Evolutionary conservation across 1,140 invertebrate species (phyloP).

Genomic region (Bathynomus jamesi): DNA sequence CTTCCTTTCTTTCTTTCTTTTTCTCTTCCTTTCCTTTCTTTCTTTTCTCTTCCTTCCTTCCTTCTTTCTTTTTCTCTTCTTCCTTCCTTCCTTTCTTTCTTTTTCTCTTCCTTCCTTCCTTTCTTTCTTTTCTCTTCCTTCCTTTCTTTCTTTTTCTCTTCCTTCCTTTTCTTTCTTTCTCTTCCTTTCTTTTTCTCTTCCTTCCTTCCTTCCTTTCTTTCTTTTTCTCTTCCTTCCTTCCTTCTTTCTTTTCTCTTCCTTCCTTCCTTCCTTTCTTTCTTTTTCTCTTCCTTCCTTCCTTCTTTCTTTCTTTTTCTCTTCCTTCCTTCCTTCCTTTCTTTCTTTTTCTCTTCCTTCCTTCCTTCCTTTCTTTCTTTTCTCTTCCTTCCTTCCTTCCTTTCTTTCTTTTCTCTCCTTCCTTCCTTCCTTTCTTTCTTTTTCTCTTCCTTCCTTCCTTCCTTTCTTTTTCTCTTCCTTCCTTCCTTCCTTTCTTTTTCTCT

Average conservation of each 20-base stretch:
- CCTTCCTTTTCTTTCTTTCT: background rate
- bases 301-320: background rate
- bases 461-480: background rate
- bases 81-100: background rate
- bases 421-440: too few relatives aligned
- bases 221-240: background rate
- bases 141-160: conserved; percentile 3
- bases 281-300: background rate
- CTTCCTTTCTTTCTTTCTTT: conserved; percentile 6
- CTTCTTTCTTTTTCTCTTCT: conserved; percentile 6
- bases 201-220: background rate
- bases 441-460: too few relatives aligned
- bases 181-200: background rate
- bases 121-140: conserved; percentile 4
- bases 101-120: background rate
- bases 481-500: background rate
- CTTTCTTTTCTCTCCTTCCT: background rate
- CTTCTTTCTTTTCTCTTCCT: background rate
- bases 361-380: background rate
- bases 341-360: background rate
- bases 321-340: too few relatives aligned
- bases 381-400: background rate
- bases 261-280: background rate
- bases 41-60: background rate
- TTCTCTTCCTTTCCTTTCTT: conserved; percentile 6